Evolutionary conservation across 2,888 invertebrate genomes (phyloP), one percentile per base, ranked within the genome.

Genomic region (Alentia gelatinosa): DNA sequence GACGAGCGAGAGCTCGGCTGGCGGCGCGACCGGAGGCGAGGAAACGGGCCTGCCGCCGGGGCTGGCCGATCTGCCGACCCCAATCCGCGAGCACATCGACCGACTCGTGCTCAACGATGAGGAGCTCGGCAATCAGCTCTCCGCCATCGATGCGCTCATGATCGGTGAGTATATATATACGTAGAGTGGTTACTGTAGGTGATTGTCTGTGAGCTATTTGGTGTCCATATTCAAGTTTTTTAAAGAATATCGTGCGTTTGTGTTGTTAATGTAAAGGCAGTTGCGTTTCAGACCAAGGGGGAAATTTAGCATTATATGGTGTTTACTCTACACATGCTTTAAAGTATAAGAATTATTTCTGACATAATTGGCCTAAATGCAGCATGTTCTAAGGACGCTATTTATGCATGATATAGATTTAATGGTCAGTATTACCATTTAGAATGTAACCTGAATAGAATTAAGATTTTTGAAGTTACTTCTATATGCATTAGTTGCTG

Each of bases 71-170:
- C 79, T 92, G 30, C 92, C 92, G 33, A 33, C 50, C 30, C 40
- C 83, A 3, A 92, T 92, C n/a, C 42, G 90, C 39, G 90, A 92
- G 74, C 86, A 89, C 50, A 91, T 92, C 7, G 92, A 92, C 88
- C 42, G 47, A 5, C 68, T 92, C 35, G 91, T 92, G 30, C 42
- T 40, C 23, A 92, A 91, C 30, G 92, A 92, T 40, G 91, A 92
- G 89, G 92, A 93, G 30, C 83, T 93, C 19, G 90, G 91, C 3
- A 91, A 37, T 5, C 92, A 92, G 91, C 35, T 93, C 47, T 83
- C 91, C 39, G 89, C 83, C 79, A 92, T 92, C 40, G 93, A 92
- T 50, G 92, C 91, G 19, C 74, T 92, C 23, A 35, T 91, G 40
- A 42, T 90, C 19, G 91, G 93, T 92, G 30, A 19, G 86, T 86